Conservation (phyloP, 2,797 vertebrate species). For the Myotis vivesi region DNA sequence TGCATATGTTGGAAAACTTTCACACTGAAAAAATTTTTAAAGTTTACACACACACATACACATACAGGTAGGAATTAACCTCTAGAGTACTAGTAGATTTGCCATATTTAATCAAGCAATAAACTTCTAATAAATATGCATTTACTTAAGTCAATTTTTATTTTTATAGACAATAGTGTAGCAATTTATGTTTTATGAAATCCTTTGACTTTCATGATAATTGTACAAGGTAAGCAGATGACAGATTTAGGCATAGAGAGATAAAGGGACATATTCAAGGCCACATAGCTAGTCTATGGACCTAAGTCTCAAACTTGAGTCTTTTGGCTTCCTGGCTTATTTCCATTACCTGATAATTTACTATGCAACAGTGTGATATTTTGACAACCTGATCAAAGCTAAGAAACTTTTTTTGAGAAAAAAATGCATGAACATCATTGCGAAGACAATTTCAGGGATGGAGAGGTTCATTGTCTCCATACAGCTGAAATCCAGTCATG, state of each 20-base stretch:
- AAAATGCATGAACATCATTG: not conserved
- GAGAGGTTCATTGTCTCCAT: not conserved
- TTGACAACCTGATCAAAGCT: not conserved
- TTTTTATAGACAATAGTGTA: not conserved
- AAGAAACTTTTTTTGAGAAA: not conserved
- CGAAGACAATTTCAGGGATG: not conserved
- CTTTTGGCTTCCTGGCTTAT: not conserved
- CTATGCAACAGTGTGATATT: not conserved
- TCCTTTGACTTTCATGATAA: not conserved
- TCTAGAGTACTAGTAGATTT: not conserved
- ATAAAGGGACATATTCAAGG: not conserved
- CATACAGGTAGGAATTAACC: not conserved
- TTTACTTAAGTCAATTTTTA: not conserved
- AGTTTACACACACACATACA: not conserved
- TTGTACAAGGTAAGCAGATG: not conserved
- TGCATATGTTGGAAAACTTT: not conserved
- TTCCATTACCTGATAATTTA: not conserved
- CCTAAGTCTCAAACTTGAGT: not conserved
- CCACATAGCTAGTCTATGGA: not conserved
- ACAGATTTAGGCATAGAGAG: not conserved
- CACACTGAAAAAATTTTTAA: not conserved
- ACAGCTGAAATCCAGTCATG: not conserved
- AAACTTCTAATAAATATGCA: constrained; percentile 10
- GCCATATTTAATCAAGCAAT: not conserved
- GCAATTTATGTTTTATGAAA: not conserved